Conservation (phyloP, 2,113 vertebrate genomes). For the Psilopogon haemacephalus region DNA sequence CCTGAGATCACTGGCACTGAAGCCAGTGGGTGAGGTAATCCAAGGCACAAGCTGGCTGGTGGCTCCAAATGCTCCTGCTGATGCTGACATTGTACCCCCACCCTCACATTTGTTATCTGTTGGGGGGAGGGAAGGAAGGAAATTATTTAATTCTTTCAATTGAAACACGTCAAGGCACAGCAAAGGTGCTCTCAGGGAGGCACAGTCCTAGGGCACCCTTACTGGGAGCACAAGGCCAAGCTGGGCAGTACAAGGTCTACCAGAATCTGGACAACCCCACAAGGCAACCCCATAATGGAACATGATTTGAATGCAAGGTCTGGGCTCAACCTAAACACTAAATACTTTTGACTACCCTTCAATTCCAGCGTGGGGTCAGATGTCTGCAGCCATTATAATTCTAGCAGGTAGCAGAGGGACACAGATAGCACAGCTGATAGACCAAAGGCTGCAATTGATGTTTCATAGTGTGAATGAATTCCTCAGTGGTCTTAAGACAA, state of each 20-base stretch:
- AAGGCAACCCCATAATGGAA: too few relatives aligned
- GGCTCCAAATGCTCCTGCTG: not conserved
- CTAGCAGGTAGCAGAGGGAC: not conserved
- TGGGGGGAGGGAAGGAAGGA: too few relatives aligned
- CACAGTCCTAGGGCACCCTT: rapidly evolving
- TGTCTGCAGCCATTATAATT: not conserved
- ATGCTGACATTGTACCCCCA: not conserved
- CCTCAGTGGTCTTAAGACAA: not conserved
- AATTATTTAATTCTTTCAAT: not conserved
- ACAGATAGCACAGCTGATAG: not conserved
- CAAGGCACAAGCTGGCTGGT: rapidly evolving
- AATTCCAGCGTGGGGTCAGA: not conserved
- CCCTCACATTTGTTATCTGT: not conserved
- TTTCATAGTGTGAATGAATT: not conserved
- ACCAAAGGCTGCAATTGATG: not conserved
- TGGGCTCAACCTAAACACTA: not conserved
- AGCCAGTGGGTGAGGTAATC: not conserved
- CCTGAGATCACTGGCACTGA: not conserved
- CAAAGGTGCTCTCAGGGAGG: not conserved
- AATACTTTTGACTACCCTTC: not conserved
- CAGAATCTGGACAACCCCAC: not conserved
- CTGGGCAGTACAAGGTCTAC: not conserved
- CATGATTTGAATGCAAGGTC: not conserved
- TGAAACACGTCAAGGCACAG: not conserved
- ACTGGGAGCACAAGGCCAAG: not conserved